Evolutionary conservation across 2,888 invertebrate species (phyloP).

Genomic region (Drosophila stalkeri): DNA sequence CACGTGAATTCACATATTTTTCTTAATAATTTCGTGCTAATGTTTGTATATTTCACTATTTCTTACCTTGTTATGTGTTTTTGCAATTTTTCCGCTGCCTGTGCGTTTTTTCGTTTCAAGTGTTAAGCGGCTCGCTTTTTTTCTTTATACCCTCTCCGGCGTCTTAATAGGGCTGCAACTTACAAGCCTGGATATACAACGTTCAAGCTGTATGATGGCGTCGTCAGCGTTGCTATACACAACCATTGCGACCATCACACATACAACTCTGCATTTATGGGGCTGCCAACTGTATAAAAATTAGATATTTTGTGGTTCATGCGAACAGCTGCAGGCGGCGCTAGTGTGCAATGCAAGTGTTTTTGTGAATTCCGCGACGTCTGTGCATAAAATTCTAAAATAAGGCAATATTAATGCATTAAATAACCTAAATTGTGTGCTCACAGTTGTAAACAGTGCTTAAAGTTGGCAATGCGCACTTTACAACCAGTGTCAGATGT

Average conservation of each 20-base stretch:
- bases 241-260: neutral
- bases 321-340: conserved; percentile 60
- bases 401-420: conserved; percentile 47
- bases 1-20: conserved; percentile 23
- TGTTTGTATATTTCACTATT: neutral
- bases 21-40: neutral
- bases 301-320: conserved; percentile 24
- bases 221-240: conserved; percentile 22
- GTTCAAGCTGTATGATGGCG: conserved; percentile 45
- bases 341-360: conserved; percentile 59
- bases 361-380: conserved; percentile 76
- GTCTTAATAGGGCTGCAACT: conserved; percentile 67
- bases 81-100: conserved; percentile 41
- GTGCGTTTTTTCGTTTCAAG: conserved; percentile 33
- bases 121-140: conserved; percentile 51
- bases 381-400: conserved; percentile 77
- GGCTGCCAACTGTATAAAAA: conserved; percentile 43
- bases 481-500: conserved; percentile 23
- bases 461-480: conserved; percentile 34
- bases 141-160: conserved; percentile 68
- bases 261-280: conserved; percentile 25
- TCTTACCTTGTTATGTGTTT: conserved; percentile 43
- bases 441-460: conserved; percentile 52
- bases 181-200: conserved; percentile 38
- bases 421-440: conserved; percentile 28